Evolutionary conservation across 2,888 invertebrate species (phyloP).

Genomic region (Gandaritis pyraliata): DNA sequence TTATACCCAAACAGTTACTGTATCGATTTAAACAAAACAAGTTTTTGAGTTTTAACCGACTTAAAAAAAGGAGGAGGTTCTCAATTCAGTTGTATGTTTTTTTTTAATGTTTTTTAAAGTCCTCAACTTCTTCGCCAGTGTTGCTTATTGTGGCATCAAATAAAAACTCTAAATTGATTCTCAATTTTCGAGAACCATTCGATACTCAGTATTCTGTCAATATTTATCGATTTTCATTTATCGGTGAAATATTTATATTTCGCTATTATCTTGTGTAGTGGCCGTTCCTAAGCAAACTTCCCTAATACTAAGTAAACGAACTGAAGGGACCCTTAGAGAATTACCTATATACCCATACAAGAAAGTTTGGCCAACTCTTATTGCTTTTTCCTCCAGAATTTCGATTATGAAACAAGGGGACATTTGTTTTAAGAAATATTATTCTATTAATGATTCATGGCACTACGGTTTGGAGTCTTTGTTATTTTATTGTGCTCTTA

Average conservation of each 20-base stretch:
- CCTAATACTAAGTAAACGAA: constrained; percentile 75
- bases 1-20: background rate
- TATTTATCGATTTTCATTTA: constrained; percentile 55
- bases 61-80: too few species aligned
- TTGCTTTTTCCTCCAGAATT: constrained; percentile 63
- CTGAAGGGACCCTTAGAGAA: constrained; percentile 65
- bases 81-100: too few species aligned
- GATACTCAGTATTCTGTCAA: constrained; percentile 2
- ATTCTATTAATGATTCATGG: constrained; percentile 42
- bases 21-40: constrained; percentile 2
- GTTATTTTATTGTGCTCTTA: constrained; percentile 11
- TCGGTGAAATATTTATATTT: constrained; percentile 69
- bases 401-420: constrained; percentile 51
- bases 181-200: too few species aligned
- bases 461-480: constrained; percentile 34
- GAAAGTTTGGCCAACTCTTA: constrained; percentile 67
- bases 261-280: constrained; percentile 70
- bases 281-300: constrained; percentile 70
- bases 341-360: constrained; percentile 67
- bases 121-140: too few species aligned
- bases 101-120: constrained; percentile 2
- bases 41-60: too few species aligned
- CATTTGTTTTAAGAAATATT: constrained; percentile 50
- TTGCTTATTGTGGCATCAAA: too few species aligned
- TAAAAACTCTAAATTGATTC: too few species aligned